Conservation (phyloP, 2,113 vertebrate species). For the Myiopsitta monachus region DNA sequence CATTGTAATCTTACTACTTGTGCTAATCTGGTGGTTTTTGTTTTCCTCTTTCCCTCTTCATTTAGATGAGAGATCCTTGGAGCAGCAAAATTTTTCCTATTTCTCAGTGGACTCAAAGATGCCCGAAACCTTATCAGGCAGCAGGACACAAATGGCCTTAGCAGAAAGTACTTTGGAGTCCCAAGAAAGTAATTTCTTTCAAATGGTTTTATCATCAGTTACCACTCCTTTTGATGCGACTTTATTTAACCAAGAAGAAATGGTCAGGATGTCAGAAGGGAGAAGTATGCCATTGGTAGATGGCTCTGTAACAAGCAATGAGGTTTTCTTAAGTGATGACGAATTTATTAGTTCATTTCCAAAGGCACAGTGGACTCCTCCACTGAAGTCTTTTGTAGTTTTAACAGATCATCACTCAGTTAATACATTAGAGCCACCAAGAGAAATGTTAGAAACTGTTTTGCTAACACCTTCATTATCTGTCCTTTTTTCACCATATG, state of each 20-base stretch:
- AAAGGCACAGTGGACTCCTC: conserved; percentile 64
- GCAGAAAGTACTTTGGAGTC: conserved; percentile 58
- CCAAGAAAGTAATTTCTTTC: conserved; percentile 53
- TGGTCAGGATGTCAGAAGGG: conserved; percentile 1
- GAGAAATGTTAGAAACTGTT: background rate
- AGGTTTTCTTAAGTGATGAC: conserved; percentile 38
- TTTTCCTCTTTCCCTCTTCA: conserved; percentile 36
- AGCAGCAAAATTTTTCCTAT: conserved; percentile 61
- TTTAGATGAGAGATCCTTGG: conserved; percentile 68
- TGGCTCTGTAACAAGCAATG: conserved; percentile 50
- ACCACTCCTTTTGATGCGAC: conserved; percentile 44
- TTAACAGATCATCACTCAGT: background rate
- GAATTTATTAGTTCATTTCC: conserved; percentile 73
- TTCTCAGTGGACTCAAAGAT: conserved; percentile 49
- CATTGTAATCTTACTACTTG: background rate
- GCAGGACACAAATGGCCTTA: conserved; percentile 74
- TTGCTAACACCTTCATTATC: conserved; percentile 51
- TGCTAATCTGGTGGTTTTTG: background rate
- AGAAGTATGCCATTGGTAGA: background rate
- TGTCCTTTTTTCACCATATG: background rate
- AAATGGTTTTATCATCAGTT: conserved; percentile 7
- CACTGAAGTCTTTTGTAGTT: conserved; percentile 39
- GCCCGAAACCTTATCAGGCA: conserved; percentile 45
- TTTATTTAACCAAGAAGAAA: conserved; percentile 41
- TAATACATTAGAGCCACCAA: conserved; percentile 31